Evolutionary conservation across 2,113 vertebrate species (phyloP).

Genomic region (Ranitomeya imitator): DNA sequence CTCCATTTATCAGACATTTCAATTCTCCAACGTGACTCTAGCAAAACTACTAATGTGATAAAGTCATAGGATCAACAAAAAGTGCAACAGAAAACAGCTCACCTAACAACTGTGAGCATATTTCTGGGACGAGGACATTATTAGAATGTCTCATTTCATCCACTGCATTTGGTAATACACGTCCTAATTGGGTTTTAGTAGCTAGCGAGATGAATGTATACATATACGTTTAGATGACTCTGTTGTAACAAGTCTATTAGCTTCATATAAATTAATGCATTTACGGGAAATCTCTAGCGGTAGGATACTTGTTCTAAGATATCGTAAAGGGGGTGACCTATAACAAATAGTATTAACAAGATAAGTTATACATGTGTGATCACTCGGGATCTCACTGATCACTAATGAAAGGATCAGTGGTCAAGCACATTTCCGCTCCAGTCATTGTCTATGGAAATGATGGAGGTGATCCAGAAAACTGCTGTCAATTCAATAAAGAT

Average conservation of each 20-base stretch:
- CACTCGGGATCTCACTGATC: no score
- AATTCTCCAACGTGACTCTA: neutral
- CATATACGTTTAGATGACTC: neutral
- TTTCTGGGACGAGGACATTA: no score
- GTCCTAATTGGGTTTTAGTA: neutral
- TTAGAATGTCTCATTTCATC: neutral
- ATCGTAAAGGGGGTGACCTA: neutral
- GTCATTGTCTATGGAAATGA: no score
- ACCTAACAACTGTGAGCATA: neutral
- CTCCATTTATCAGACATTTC: conserved; percentile 18
- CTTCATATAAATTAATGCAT: neutral
- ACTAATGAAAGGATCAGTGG: no score
- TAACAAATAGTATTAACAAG: no score
- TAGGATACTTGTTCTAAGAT: neutral
- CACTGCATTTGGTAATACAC: neutral
- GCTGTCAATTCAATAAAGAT: no score
- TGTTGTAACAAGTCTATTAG: no score
- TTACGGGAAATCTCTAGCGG: neutral
- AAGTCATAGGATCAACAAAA: neutral
- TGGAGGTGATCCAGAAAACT: no score
- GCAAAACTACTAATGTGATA: neutral
- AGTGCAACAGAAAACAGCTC: neutral
- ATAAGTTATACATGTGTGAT: no score
- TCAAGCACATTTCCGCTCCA: no score
- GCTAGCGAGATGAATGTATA: neutral